phyloP scores from a whole-genome alignment of 2,888 invertebrate species.

The Phengaris alcon region DNA sequence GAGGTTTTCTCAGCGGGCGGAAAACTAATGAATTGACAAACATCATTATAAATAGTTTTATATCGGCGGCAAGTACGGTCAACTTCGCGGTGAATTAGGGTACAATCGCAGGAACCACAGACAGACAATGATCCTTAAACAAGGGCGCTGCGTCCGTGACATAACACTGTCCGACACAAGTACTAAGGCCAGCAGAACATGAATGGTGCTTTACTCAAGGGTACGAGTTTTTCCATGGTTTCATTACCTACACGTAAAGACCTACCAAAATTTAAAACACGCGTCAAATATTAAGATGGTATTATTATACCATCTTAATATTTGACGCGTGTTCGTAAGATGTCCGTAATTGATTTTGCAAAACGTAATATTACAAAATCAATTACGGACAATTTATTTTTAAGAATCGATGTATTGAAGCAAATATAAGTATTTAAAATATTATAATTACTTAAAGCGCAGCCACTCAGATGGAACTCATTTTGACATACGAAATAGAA shows the following conservation, averaged over 20 bases:
- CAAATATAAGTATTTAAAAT: too few relatives aligned
- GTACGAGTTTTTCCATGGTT: neutral
- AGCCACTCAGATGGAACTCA: too few relatives aligned
- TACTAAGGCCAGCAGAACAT: slow-evolving; percentile 59
- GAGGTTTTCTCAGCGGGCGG: slow-evolving; percentile 44
- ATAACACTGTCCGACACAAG: slow-evolving; percentile 50
- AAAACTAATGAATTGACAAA: slow-evolving; percentile 53
- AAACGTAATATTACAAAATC: too few relatives aligned
- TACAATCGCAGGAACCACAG: slow-evolving; percentile 77
- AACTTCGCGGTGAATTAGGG: slow-evolving; percentile 69
- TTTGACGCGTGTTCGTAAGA: too few relatives aligned
- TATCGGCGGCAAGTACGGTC: slow-evolving; percentile 63
- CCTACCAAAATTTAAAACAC: neutral
- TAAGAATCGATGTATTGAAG: too few relatives aligned
- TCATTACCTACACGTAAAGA: neutral
- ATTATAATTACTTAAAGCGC: too few relatives aligned
- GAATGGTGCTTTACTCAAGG: slow-evolving; percentile 17
- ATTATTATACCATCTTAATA: too few relatives aligned
- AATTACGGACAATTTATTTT: too few relatives aligned
- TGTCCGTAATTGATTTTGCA: too few relatives aligned
- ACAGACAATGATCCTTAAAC: slow-evolving; percentile 60
- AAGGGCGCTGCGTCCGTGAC: slow-evolving; percentile 64
- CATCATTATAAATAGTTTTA: slow-evolving; percentile 64
- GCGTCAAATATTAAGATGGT: too few relatives aligned
- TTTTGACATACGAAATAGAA: too few relatives aligned